Evolutionary conservation across 2,797 vertebrate genomes (phyloP), one percentile per base, ranked within the genome.

Genomic region (Chiroxiphia lanceolata): DNA sequence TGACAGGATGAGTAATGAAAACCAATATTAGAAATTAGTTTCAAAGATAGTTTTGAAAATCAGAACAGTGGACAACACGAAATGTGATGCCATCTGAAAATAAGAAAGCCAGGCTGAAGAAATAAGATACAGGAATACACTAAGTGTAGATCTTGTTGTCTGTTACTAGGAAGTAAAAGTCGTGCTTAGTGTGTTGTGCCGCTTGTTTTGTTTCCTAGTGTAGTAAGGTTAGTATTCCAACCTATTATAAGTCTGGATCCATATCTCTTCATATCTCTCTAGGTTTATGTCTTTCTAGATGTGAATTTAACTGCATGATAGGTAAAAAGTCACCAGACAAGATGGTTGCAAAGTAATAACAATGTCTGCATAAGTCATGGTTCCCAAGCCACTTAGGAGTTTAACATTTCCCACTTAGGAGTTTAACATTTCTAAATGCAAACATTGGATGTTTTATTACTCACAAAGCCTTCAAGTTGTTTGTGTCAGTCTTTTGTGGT

Each of bases 101-200:
- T 56, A 53, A 63, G 45, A 83, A 78, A 74, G 1, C 6, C 7
- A 80, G 21, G 8, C 20, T 51, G 34, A 17, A 65, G 21, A 79
- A 54, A n/a, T 31, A 51, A 65, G 19, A 29, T 50, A 17, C 2
- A 65, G 11, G 19, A 72, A 76, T 54, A 36, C 18, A 42, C 19
- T 25, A 50, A 40, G 18, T 65, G 23, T 9, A 53, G 12, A 27
- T 60, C 44, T 65, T 4, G 0, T 29, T n/a, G 13, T 50, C 53
- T 69, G 10, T 67, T 25, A 18, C 27, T n/a, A 47, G 38, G 54
- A 71, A 47, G 2, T 42, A 60, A 53, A n/a, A 76, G 9, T 15
- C 4, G 1, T 27, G 4, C 13, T 70, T 63, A 25, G 10, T 15
- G 9, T 61, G 25, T 38, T 2, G 0, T 9, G 13, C 6, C 82